These are phyloP conservation scores for Myotis yumanensis DNA, from an alignment of 2,113 vertebrate genomes.

Conservation along the genomic window DNA sequence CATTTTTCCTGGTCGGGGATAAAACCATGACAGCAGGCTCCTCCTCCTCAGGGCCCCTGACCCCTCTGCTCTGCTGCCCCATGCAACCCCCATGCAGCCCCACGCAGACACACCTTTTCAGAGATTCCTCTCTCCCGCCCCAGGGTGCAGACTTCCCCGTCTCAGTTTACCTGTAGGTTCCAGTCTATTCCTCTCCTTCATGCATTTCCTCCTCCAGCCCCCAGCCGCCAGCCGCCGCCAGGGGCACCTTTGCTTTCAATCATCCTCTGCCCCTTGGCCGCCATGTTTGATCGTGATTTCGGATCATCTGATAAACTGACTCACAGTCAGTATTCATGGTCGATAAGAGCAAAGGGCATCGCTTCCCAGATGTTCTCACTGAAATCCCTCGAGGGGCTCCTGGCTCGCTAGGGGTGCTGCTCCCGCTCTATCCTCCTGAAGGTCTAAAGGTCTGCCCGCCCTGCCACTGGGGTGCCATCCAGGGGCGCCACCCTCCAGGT, in stretches of 20 bases:
- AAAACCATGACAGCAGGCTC: background rate
- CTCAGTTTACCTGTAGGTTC: background rate
- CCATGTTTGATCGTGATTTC: background rate
- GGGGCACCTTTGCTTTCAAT: background rate
- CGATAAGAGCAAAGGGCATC: no score
- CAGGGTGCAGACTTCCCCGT: background rate
- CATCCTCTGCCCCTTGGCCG: background rate
- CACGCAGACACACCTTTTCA: background rate
- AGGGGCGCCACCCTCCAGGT: no score
- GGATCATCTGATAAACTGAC: background rate
- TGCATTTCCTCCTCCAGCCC: background rate
- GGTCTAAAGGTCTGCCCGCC: background rate
- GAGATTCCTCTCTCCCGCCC: background rate
- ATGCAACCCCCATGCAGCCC: no score
- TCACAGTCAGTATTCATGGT: background rate
- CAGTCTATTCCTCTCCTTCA: background rate
- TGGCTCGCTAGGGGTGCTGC: background rate
- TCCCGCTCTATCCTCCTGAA: background rate
- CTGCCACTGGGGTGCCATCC: background rate
- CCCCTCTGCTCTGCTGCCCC: background rate
- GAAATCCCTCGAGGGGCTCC: background rate
- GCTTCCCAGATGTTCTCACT: no score
- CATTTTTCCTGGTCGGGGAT: background rate
- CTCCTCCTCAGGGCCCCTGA: no score
- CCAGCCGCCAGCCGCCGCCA: background rate